Base-by-base conservation (phyloP, 2,797 vertebrate species). In the Strix occidentalis region DNA sequence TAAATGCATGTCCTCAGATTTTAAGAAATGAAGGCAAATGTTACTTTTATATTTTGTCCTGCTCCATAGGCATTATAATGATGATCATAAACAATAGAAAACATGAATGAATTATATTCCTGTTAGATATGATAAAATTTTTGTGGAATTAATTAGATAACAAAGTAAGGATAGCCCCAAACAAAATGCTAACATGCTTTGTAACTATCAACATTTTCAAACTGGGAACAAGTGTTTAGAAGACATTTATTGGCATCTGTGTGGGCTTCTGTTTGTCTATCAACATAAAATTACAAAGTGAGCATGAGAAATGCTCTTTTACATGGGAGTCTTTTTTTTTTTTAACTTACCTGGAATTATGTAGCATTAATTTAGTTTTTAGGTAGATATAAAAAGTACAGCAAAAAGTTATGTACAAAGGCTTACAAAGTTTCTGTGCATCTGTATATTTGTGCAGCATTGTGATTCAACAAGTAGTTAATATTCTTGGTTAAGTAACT, bases 391-490 rank as follows among this genome's bases (percentile, higher is more conserved):
- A 79, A 84, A 84, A 84, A 76, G 16, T 46, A 31, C 16, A 35
- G 16, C 5, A 23, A 93, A 76, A 71, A 29, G 11, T 57, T 88
- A 35, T 43, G 26, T 46, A 13, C n/a, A 63, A 65, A 82, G 19
- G 24, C 11, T 94, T 69, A 77, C 16, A 63, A 75, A 88, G n/a
- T 53, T 60, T 61, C 31, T 77, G 11, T 76, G 19, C 4, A 26
- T 74, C 39, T 72, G 17, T 45, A 33, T 91, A 64, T 87, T 87
- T 94, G 23, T 90, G 48, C 50, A 95, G 13, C 10, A 35, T n/a
- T 57, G 17, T 83, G 64, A 69, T 81, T 68, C 66, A 89, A 82
- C 60, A 83, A 65, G 50, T 86, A 91, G 95, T 88, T 90, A 91
- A 78, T 78, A 83, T 3, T 79, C 56, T 39, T 69, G 46, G 6